phyloP scores from a whole-genome alignment of 2,113 vertebrate species.

The Falcunculus frontatus region DNA sequence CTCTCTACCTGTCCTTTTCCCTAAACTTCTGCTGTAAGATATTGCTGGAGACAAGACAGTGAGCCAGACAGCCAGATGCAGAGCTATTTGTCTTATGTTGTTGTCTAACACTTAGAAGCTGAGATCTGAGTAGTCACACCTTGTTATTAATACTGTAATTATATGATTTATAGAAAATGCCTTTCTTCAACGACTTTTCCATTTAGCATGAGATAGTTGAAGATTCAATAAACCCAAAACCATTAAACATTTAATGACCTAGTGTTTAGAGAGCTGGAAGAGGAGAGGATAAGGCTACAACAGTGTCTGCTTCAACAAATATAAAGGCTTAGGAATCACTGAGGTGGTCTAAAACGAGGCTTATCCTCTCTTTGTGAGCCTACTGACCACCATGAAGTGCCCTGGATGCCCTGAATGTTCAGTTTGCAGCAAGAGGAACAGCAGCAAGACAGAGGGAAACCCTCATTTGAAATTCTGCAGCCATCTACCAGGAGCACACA shows the following conservation, averaged over 20 bases:
- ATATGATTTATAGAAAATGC: background rate
- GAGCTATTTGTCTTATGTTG: background rate
- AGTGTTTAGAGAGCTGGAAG: background rate
- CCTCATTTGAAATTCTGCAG: background rate
- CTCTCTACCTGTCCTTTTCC: background rate
- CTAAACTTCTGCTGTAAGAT: background rate
- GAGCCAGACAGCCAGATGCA: background rate
- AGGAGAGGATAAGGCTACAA: background rate
- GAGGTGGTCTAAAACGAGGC: background rate
- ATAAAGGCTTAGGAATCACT: background rate
- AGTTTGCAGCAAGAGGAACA: background rate
- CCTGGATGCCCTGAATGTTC: background rate
- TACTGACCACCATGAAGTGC: background rate
- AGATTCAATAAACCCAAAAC: background rate
- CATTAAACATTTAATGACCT: background rate
- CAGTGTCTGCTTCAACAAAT: background rate
- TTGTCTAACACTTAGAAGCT: background rate
- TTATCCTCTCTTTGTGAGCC: background rate
- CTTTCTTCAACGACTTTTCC: background rate
- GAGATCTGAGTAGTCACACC: background rate
- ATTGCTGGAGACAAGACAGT: background rate
- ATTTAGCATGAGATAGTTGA: background rate
- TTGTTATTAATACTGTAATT: background rate
- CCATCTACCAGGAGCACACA: background rate
- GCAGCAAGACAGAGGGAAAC: background rate